Conservation (phyloP, 1,140 invertebrate species). For the Thaumatotibia leucotreta region DNA sequence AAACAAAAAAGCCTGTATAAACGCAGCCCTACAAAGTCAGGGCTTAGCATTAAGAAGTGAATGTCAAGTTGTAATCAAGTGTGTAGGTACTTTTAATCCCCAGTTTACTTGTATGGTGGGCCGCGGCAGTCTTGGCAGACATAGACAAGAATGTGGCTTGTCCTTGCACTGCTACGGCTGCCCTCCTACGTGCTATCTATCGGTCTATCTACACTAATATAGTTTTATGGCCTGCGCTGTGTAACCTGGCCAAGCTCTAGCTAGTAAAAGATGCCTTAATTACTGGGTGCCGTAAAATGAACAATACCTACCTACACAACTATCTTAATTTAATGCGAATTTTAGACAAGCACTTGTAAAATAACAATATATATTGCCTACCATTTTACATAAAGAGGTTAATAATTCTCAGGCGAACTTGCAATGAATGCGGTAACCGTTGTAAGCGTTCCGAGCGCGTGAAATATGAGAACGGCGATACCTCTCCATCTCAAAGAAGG, state of each 20-base stretch:
- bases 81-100: not conserved
- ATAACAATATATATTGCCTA: not conserved
- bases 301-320: no score
- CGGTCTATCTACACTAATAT: not conserved
- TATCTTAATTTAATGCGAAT: not conserved
- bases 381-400: not conserved
- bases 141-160: not conserved
- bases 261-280: not conserved
- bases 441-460: not conserved
- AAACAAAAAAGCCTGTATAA: no score
- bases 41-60: no score
- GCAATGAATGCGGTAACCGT: not conserved
- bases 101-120: not conserved
- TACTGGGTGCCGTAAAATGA: not conserved
- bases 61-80: no score
- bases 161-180: not conserved
- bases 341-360: not conserved
- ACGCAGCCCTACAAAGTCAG: no score
- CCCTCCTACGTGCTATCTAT: not conserved
- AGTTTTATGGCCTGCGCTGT: not conserved
- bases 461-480: not conserved
- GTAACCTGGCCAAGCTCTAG: not conserved
- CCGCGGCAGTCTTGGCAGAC: not conserved
- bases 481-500: not conserved
- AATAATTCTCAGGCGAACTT: not conserved